Percentiles rank a stretch among this genome's conserved stretches.
Evolutionary conservation across 2,113 vertebrate species (phyloP).

Genomic region (Actenoides lindsayi): DNA sequence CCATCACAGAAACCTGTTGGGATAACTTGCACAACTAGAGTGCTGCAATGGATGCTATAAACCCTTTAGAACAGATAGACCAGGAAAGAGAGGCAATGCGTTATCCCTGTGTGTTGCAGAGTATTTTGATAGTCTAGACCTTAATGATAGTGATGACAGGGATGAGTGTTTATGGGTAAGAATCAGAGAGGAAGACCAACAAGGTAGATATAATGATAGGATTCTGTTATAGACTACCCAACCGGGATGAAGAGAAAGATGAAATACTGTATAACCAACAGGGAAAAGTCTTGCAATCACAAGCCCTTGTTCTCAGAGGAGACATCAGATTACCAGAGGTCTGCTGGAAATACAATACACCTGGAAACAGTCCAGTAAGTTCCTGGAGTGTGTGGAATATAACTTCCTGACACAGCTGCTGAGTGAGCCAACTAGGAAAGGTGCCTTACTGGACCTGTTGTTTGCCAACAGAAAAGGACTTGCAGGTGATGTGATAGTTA

Average conservation of each 20-base stretch:
- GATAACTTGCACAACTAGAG: not conserved
- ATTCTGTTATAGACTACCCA: not conserved
- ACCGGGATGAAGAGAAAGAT: not conserved
- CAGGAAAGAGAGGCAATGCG: not conserved
- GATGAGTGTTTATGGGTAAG: not conserved
- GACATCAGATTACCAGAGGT: not conserved
- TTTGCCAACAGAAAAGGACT: not conserved
- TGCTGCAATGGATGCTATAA: not conserved
- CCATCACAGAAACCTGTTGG: not conserved
- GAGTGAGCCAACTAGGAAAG: not conserved
- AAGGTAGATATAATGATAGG: not conserved
- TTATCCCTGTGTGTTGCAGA: too few relatives aligned
- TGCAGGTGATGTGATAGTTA: not conserved
- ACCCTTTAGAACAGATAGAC: not conserved
- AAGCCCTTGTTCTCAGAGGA: not conserved
- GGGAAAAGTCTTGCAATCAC: not conserved
- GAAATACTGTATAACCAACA: not conserved
- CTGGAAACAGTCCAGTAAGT: not conserved
- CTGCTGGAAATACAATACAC: not conserved
- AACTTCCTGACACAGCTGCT: not conserved
- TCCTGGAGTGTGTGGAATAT: not conserved
- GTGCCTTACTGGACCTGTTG: not conserved
- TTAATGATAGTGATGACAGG: not conserved
- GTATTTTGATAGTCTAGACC: not conserved
- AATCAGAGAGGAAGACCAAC: not conserved